A percentile compares a stretch with the other conserved stretches of the same genome.
Conservation (phyloP, 2,888 invertebrate species). For the Oscheius sp. region DNA sequence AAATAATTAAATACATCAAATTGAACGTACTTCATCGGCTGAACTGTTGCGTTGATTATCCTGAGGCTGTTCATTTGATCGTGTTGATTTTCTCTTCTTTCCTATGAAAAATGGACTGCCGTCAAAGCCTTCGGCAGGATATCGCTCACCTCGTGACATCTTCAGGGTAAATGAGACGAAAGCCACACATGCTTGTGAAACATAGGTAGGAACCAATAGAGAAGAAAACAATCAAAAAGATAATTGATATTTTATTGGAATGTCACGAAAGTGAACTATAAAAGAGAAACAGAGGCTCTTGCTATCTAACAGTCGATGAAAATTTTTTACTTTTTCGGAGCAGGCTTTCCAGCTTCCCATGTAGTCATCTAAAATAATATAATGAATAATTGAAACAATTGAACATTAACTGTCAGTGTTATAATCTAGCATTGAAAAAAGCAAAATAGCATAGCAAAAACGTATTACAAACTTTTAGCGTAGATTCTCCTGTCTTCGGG, state of each 20-base stretch:
- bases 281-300: neutral
- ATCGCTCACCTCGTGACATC: constrained; percentile 12
- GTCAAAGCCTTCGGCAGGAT: constrained; percentile 12
- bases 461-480: constrained; percentile 74
- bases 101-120: constrained; percentile 22
- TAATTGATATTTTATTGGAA: constrained; percentile 17
- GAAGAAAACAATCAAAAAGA: neutral
- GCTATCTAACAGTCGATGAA: neutral
- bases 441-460: too few relatives aligned
- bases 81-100: constrained; percentile 11
- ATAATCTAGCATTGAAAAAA: too few relatives aligned
- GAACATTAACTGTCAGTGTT: too few relatives aligned
- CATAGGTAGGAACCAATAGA: too few relatives aligned
- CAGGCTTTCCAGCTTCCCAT: constrained; percentile 82
- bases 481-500: constrained; percentile 33
- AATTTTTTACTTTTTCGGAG: neutral
- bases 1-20: neutral
- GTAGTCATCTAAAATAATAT: constrained; percentile 80
- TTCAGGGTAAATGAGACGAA: too few relatives aligned
- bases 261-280: constrained; percentile 6
- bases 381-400: neutral
- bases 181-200: too few relatives aligned
- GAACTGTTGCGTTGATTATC: neutral
- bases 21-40: neutral
- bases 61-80: neutral